Evolutionary conservation across 2,113 vertebrate genomes (phyloP).

Genomic region (Labeo catla): DNA sequence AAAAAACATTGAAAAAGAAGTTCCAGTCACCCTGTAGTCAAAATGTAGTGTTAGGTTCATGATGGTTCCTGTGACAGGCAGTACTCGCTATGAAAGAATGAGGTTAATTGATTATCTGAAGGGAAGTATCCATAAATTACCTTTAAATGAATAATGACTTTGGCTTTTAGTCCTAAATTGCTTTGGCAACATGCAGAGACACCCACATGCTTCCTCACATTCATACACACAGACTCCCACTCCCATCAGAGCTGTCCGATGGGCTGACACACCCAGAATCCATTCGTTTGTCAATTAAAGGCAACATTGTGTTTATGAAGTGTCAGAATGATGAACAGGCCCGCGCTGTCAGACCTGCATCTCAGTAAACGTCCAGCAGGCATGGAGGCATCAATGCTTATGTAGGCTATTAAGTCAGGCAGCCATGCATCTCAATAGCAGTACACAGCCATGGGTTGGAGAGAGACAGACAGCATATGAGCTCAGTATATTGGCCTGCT

Average conservation of each 20-base stretch:
- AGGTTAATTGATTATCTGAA: slow-evolving; percentile 45
- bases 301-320: slow-evolving; percentile 52
- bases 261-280: slow-evolving; percentile 15
- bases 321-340: slow-evolving; percentile 59
- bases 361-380: slow-evolving; percentile 39
- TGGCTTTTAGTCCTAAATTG: slow-evolving; percentile 57
- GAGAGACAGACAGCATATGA: slow-evolving; percentile 48
- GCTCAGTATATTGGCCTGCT: slow-evolving; percentile 37
- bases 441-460: slow-evolving; percentile 52
- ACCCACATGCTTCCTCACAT: slow-evolving; percentile 26
- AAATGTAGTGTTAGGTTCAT: neutral
- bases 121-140: slow-evolving; percentile 46
- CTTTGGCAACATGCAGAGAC: slow-evolving; percentile 51
- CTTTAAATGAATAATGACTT: slow-evolving; percentile 57
- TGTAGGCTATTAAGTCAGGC: slow-evolving; percentile 55
- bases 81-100: neutral
- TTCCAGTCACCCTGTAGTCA: neutral
- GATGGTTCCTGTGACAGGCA: neutral
- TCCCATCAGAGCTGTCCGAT: neutral
- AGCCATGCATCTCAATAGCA: slow-evolving; percentile 48
- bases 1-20: neutral
- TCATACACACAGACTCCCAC: slow-evolving; percentile 8
- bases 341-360: slow-evolving; percentile 26
- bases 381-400: slow-evolving; percentile 52
- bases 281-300: slow-evolving; percentile 59